A percentile compares a stretch with the other conserved stretches of the same genome.
Evolutionary conservation across 2,888 invertebrate genomes (phyloP).

Genomic region (Drosophila differens): DNA sequence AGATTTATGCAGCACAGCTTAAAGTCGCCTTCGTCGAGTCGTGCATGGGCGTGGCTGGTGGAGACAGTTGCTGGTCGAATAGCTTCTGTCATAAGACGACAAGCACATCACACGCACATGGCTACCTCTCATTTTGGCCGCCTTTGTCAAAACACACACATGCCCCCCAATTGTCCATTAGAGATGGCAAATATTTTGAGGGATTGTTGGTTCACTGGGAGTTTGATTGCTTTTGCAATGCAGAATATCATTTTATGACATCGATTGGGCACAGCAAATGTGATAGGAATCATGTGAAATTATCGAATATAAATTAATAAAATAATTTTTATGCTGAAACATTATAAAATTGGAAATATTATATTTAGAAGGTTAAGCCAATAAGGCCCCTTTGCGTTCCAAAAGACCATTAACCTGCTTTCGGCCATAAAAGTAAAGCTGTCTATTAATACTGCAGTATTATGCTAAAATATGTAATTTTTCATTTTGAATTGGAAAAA

Average conservation of each 20-base stretch:
- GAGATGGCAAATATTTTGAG: conserved; percentile 27
- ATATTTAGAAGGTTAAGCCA: not conserved
- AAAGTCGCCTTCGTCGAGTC: conserved; percentile 25
- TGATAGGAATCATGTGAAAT: not conserved
- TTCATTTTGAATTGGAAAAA: not conserved
- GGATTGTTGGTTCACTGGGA: not conserved
- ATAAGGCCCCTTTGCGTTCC: not conserved
- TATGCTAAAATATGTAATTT: not conserved
- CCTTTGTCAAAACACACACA: conserved; percentile 28
- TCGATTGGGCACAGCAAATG: not conserved
- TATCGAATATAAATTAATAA: not conserved
- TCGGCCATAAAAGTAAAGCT: not conserved
- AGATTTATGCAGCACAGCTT: conserved; percentile 26
- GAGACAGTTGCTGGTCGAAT: conserved; percentile 38
- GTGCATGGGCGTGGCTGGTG: conserved; percentile 48
- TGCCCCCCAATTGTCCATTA: conserved; percentile 45
- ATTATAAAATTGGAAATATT: not conserved
- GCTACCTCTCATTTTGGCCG: conserved; percentile 33
- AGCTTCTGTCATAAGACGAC: conserved; percentile 57
- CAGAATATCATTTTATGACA: not conserved
- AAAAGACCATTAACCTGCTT: not conserved
- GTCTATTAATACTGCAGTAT: not conserved
- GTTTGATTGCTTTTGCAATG: not conserved
- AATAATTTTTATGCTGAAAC: not conserved
- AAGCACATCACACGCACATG: conserved; percentile 39